Evolutionary conservation across 2,797 vertebrate genomes (phyloP).

Genomic region (Karalla daura): DNA sequence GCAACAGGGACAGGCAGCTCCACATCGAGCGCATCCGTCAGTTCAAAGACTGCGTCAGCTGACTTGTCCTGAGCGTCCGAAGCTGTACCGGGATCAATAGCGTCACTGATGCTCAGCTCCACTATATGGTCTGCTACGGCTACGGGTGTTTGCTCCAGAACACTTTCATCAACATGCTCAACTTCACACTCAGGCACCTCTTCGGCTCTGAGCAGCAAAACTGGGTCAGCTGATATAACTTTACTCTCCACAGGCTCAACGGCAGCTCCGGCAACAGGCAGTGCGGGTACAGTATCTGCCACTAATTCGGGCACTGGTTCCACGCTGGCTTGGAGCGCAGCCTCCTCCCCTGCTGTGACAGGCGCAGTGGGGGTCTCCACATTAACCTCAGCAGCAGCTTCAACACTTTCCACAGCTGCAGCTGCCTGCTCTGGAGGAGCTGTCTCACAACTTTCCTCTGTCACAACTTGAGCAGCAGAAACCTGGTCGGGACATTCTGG

Average conservation of each 20-base stretch:
- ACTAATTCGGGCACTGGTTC: neutral
- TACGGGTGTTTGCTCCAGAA: conserved; percentile 20
- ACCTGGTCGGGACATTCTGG: neutral
- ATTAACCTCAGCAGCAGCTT: neutral
- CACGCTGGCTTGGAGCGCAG: neutral
- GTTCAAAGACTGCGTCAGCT: conserved; percentile 14
- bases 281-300: neutral
- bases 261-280: neutral
- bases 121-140: neutral
- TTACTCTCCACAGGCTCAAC: conserved; percentile 3
- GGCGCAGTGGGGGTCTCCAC: neutral
- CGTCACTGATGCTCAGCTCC: conserved; percentile 17
- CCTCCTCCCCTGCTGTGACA: conserved; percentile 7
- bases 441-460: neutral
- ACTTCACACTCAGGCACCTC: conserved; percentile 14
- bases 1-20: neutral
- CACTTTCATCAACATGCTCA: neutral
- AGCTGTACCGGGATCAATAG: conserved; percentile 9
- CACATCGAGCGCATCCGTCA: conserved; percentile 42
- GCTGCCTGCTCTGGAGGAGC: neutral
- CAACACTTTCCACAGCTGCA: neutral
- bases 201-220: conserved; percentile 5
- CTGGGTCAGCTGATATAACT: neutral
- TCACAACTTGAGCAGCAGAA: conserved; percentile 5
- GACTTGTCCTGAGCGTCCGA: conserved; percentile 10